Evolutionary conservation across 1,140 invertebrate species (phyloP).

Genomic region (Adelges cooleyi): DNA sequence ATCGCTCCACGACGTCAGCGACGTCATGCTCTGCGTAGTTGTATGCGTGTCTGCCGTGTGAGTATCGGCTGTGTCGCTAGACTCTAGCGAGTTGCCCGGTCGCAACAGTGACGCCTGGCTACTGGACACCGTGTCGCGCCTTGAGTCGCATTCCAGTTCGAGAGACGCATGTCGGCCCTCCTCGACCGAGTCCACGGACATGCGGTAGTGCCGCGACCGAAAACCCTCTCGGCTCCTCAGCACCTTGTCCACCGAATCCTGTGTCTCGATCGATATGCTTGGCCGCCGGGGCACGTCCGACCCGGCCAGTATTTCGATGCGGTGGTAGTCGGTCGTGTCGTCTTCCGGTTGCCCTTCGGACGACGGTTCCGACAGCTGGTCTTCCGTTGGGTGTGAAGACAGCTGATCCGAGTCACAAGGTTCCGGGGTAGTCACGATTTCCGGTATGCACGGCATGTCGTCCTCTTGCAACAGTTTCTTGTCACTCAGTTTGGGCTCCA

Average conservation of each 20-base stretch:
- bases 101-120: constrained; percentile 33
- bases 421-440: constrained; percentile 1
- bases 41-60: constrained; percentile 47
- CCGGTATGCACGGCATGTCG: not conserved
- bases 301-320: constrained; percentile 14
- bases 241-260: constrained; percentile 30
- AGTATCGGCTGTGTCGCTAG: constrained; percentile 46
- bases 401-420: not conserved
- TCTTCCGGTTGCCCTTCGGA: constrained; percentile 6
- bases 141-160: constrained; percentile 33
- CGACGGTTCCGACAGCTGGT: not conserved
- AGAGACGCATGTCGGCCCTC: constrained; percentile 30
- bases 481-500: not conserved
- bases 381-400: not conserved
- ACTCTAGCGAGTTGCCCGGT: constrained; percentile 48
- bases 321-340: constrained; percentile 6
- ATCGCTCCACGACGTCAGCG: constrained; percentile 47
- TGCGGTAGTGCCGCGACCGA: constrained; percentile 21
- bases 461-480: not conserved
- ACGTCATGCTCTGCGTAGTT: constrained; percentile 47
- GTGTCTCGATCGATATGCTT: constrained; percentile 36
- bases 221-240: constrained; percentile 26
- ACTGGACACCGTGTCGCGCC: constrained; percentile 34
- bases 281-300: constrained; percentile 31
- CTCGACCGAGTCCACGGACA: constrained; percentile 33